Evolutionary conservation across 2,888 invertebrate species (phyloP), one percentile per base, ranked within the genome.

Genomic region (Arrhopalites spinosus): DNA sequence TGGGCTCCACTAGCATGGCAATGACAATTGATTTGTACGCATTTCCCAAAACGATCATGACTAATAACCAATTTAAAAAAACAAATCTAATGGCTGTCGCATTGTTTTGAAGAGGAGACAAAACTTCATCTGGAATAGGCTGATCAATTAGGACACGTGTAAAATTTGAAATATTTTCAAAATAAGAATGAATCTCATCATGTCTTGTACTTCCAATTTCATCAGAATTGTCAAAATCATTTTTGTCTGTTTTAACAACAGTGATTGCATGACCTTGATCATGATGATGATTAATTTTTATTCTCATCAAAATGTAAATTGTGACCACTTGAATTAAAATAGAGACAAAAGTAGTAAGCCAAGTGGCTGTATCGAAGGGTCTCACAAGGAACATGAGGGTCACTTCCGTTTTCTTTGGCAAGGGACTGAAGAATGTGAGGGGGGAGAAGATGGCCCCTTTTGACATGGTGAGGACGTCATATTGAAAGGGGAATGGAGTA

Each of bases 31-130:
- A 69, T 20, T 69, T 53, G 27, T 69, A 69, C 3, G 29, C 8
- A 20, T 56, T 69, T 27, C 69, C 69, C 1, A 69, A 3, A 3
- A 69, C 56, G 5, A 69, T 69, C n/a, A 69, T 56, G 17, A 53
- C 53, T 13, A 53, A 17, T 0, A 69, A 30, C 69, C 69, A 69
- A 8, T 2, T 2, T 3, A 29, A 5, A 17, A 20, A 69, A 23
- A 69, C 17, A 17, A 69, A 27, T 0, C 69, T 27, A 45, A 17
- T 50, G 5, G 20, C 68, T n/a, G 68, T 2, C 2, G 13, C n/a
- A 50, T 20, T n/a, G n/a, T 17, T n/a, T 29, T 13, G 15, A 27
- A 25, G 0, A 2, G 30, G 17, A 69, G 29, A 13, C 2, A 59
- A 11, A 13, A 59, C 23, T 8, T 59, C 23, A 2, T 59, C 59